A percentile compares a stretch with the other conserved stretches of the same genome.
These are phyloP conservation scores for Aplodontia rufa DNA, from an alignment of 2,113 vertebrate genomes.

Conservation along the genomic window DNA sequence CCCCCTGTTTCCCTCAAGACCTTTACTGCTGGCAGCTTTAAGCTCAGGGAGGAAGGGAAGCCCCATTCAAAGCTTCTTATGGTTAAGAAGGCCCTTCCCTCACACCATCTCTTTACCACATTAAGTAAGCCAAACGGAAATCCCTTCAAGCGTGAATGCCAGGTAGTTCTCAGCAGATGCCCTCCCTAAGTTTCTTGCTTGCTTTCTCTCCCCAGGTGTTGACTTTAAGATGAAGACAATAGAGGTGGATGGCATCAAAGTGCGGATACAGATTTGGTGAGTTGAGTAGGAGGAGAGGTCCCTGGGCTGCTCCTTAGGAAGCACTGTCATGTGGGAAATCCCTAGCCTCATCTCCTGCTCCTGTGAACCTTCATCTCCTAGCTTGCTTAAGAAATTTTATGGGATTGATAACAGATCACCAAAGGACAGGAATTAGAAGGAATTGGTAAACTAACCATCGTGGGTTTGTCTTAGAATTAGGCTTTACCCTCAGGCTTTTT, in stretches of 20 bases:
- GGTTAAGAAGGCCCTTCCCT: background rate
- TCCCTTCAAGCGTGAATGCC: background rate
- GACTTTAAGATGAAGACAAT: conserved; percentile 92
- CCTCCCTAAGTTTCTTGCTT: background rate
- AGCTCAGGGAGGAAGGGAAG: background rate
- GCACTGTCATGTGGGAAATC: background rate
- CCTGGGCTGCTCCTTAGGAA: background rate
- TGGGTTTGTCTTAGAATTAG: background rate
- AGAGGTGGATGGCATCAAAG: conserved; percentile 89
- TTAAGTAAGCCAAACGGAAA: background rate
- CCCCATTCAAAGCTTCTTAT: conserved; percentile 16
- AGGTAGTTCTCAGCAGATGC: background rate
- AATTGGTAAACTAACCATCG: background rate
- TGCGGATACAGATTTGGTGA: conserved; percentile 91
- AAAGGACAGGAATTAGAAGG: background rate
- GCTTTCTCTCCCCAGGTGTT: conserved; percentile 77
- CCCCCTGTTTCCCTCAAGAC: background rate
- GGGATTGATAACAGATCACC: background rate
- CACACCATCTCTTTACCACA: background rate
- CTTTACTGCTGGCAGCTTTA: background rate
- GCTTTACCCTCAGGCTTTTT: background rate
- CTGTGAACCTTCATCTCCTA: background rate
- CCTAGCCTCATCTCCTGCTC: background rate
- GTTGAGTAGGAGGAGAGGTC: conserved; percentile 52
- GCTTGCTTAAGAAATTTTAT: background rate